These are phyloP conservation scores for Xenopus petersii DNA, from an alignment of 2,797 vertebrate genomes.

Conservation along the genomic window DNA sequence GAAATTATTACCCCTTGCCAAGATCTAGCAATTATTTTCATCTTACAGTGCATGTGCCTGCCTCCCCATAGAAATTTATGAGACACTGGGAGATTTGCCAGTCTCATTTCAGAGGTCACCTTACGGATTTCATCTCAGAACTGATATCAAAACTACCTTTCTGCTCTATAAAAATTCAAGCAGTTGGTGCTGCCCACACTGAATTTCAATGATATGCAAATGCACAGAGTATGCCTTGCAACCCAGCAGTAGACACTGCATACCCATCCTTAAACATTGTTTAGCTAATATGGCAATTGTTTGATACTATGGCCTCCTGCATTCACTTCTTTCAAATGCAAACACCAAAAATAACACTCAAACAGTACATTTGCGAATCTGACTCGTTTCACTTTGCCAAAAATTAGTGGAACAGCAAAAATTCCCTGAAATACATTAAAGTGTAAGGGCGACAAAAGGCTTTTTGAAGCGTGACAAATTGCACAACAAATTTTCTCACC, in stretches of 20 bases:
- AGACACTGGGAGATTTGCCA: constrained; percentile 43
- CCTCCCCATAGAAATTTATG: constrained; percentile 37
- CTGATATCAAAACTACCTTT: constrained; percentile 51
- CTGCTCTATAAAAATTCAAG: constrained; percentile 50
- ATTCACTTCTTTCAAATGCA: too few species aligned
- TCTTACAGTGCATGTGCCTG: constrained; percentile 46
- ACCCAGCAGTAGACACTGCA: constrained; percentile 34
- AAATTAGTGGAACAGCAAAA: too few species aligned
- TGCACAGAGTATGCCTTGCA: constrained; percentile 24
- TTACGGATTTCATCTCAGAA: constrained; percentile 49
- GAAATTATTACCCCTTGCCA: constrained; percentile 66
- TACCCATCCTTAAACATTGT: not conserved
- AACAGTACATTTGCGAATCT: too few species aligned
- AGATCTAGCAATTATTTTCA: constrained; percentile 66
- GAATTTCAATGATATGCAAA: constrained; percentile 49
- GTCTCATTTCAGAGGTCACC: constrained; percentile 47
- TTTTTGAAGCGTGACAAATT: too few species aligned
- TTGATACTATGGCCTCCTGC: too few species aligned
- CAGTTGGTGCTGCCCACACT: constrained; percentile 43
- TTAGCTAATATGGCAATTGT: too few species aligned
- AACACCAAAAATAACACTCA: too few species aligned
- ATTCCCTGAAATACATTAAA: too few species aligned
- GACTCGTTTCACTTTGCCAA: too few species aligned
- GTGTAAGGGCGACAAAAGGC: too few species aligned
- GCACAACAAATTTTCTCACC: too few species aligned